Evolutionary conservation across 2,113 vertebrate species (phyloP).

Genomic region (Corythornis vintsioides): DNA sequence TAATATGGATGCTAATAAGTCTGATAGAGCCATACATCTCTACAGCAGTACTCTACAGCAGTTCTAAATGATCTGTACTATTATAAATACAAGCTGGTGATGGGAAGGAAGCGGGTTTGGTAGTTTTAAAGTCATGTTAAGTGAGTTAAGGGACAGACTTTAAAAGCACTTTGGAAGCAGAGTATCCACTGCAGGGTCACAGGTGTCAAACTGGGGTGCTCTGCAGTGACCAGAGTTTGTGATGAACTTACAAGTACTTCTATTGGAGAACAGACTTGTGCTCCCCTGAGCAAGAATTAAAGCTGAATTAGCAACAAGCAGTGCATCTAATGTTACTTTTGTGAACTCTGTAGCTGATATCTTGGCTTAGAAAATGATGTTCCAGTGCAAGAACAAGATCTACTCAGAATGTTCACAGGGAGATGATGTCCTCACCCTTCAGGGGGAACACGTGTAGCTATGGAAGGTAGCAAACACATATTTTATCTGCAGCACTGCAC

Average conservation of each 20-base stretch:
- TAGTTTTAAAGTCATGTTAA: not conserved
- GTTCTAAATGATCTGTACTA: not conserved
- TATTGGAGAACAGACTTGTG: not conserved
- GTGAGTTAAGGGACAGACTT: not conserved
- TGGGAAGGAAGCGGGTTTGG: not conserved
- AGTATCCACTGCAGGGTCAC: not conserved
- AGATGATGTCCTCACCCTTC: not conserved
- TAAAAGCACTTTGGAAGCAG: not conserved
- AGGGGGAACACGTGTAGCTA: accelerated
- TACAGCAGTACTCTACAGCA: accelerated
- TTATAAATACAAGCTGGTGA: not conserved
- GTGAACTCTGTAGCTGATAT: accelerated
- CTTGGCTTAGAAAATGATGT: not conserved
- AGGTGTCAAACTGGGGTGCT: not conserved
- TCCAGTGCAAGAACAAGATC: not conserved
- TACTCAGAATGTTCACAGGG: not conserved
- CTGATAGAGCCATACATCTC: not conserved
- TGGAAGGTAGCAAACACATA: accelerated
- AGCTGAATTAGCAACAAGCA: not conserved
- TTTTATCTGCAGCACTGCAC: not conserved
- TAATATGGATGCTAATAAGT: not conserved
- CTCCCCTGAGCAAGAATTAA: not conserved
- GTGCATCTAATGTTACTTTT: not conserved
- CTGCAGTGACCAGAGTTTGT: not conserved
- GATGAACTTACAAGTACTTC: not conserved